Percentiles rank a stretch among this genome's conserved stretches.
These are phyloP conservation scores for Prunella himalayana DNA, from an alignment of 2,113 vertebrate species.

Conservation along the genomic window DNA sequence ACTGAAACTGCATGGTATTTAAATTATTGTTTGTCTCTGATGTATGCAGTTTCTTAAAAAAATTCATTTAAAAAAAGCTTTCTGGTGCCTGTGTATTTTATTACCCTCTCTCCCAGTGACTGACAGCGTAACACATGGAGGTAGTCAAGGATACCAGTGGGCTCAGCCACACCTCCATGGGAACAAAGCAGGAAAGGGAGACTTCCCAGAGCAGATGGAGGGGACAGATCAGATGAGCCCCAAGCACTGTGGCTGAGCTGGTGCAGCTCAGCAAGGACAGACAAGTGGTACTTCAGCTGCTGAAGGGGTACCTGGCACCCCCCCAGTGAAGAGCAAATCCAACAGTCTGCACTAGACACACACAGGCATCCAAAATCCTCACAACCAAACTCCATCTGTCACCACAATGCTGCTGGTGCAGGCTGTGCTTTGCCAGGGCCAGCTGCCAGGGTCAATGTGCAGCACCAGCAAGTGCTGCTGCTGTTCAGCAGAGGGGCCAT, in stretches of 20 bases:
- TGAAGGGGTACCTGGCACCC: not conserved
- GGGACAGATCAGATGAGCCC: not conserved
- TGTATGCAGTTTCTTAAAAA: slow-evolving; percentile 91
- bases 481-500: not conserved
- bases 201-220: no score
- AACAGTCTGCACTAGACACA: not conserved
- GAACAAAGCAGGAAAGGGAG: not conserved
- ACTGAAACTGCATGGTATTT: slow-evolving; percentile 91
- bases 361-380: not conserved
- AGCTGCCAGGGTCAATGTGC: not conserved
- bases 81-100: slow-evolving; percentile 44
- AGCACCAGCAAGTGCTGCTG: not conserved
- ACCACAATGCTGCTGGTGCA: accelerated
- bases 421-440: not conserved
- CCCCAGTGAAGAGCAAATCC: not conserved
- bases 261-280: not conserved
- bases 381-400: not conserved
- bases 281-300: not conserved
- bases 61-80: slow-evolving; percentile 43
- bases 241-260: accelerated
- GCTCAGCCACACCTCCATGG: not conserved
- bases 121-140: accelerated
- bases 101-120: not conserved
- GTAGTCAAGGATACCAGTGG: not conserved
- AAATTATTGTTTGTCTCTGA: slow-evolving; percentile 90